Base-by-base conservation (phyloP, 2,888 invertebrate genomes). In the Spisula solida region DNA sequence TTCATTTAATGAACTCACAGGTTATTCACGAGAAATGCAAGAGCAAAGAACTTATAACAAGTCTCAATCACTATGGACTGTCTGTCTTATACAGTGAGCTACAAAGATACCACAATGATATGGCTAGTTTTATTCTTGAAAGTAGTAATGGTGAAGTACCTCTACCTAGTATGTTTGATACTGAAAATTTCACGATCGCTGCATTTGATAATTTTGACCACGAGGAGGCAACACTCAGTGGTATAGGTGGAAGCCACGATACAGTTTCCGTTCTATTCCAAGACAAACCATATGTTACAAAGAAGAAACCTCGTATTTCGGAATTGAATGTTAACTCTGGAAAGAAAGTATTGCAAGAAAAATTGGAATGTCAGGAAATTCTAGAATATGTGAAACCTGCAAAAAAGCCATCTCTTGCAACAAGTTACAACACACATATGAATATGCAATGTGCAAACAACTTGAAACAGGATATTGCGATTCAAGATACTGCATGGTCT, bases 181-280 rank as follows among this genome's bases (percentile, higher is more conserved):
- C 80, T 34, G 83, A 79, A 10, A 79, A 34, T 20, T 87, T 87
- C 78, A 87, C 87, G 8, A n/a, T 60, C n/a, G 87, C 83, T 60
- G 83, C 83, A 4, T 87, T 87, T 79, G 87, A 83, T 51, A 87
- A 83, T 48, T 79, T 87, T 78, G 83, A 87, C 56, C 83, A 87
- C 31, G 87, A 87, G 47, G 87, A 87, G 34, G 47, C 87, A 48
- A 56, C 82, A 55, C 47, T 81, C 4, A 47, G 25, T 78, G 87
- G 87, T 34, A 82, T 83, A 18, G 80, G 78, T 66, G 82, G 80
- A 55, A 83, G 86, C 29, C 80, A 87, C 80, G 87, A 80, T 66
- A 66, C 83, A 47, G 83, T 83, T 6, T 82, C 48, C n/a, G 47
- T 82, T 48, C 47, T 85, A 29, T 85, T 85, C 31, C 85, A 85